phyloP scores from a whole-genome alignment of 2,113 vertebrate species.

The Ochotona curzoniae region DNA sequence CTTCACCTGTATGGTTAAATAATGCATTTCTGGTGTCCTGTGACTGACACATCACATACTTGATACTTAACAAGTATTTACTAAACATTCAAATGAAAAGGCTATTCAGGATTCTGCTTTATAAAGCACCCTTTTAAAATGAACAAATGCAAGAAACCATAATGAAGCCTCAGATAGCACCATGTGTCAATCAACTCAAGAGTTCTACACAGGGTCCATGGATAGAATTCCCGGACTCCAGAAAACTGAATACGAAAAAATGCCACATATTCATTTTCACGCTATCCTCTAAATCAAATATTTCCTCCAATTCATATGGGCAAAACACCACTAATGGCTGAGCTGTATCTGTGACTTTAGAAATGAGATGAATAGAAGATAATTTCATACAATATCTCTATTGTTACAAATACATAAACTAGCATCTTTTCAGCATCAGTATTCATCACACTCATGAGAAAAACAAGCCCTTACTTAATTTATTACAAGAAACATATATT shows the following conservation, averaged over 20 bases:
- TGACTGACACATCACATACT: background rate
- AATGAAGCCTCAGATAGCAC: background rate
- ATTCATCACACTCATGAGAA: background rate
- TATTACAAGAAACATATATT: slow-evolving; percentile 4
- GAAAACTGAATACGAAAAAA: background rate
- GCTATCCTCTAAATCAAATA: background rate
- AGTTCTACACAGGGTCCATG: background rate
- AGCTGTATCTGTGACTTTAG: background rate
- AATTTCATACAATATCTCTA: background rate
- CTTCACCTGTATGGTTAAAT: background rate
- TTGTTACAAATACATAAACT: background rate
- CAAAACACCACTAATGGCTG: background rate
- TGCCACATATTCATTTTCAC: slow-evolving; percentile 21
- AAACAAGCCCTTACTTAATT: background rate
- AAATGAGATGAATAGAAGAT: slow-evolving; percentile 27
- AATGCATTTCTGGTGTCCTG: background rate
- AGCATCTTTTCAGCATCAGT: background rate
- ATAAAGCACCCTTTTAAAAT: background rate
- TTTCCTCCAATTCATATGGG: slow-evolving; percentile 8
- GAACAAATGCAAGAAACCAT: background rate
- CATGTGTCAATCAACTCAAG: background rate
- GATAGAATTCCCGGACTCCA: background rate
- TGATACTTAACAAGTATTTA: slow-evolving; percentile 8
- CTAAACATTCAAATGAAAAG: background rate
- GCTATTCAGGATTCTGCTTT: background rate